These are phyloP conservation scores for Melanotaenia nigrans DNA, from an alignment of 2,797 vertebrate genomes.

Conservation along the genomic window DNA sequence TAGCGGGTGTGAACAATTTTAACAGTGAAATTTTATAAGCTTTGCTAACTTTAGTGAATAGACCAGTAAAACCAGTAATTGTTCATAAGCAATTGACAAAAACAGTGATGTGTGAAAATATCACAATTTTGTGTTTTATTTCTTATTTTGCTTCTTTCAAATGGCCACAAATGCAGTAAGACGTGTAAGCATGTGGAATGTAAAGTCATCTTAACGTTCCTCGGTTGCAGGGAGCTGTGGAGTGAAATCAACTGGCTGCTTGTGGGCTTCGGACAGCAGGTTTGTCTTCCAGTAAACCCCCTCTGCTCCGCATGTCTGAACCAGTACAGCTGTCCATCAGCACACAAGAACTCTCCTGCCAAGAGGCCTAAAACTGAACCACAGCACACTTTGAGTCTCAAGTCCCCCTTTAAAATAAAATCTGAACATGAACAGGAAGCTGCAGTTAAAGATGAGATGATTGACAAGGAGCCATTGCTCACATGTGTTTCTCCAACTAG, in stretches of 20 bases:
- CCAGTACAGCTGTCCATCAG: slow-evolving; percentile 87
- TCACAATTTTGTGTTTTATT: background rate
- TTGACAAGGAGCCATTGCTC: background rate
- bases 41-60: too few species aligned
- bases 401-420: slow-evolving; percentile 38
- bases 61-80: too few species aligned
- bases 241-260: slow-evolving; percentile 94
- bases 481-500: slow-evolving; percentile 11
- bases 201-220: background rate
- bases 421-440: slow-evolving; percentile 42
- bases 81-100: too few species aligned
- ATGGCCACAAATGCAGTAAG: background rate
- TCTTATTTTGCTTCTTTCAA: background rate
- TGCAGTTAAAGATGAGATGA: slow-evolving; percentile 15
- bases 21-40: too few species aligned
- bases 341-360: slow-evolving; percentile 72
- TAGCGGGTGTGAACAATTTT: too few species aligned
- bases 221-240: slow-evolving; percentile 89
- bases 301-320: slow-evolving; percentile 91
- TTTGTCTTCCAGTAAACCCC: slow-evolving; percentile 89
- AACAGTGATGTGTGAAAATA: background rate
- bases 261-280: slow-evolving; percentile 97
- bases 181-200: background rate
- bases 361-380: slow-evolving; percentile 67
- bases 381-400: slow-evolving; percentile 9